A percentile compares a stretch with the other conserved stretches of the same genome.
Evolutionary conservation across 2,888 invertebrate species (phyloP).

Genomic region (Dasypolia templi): DNA sequence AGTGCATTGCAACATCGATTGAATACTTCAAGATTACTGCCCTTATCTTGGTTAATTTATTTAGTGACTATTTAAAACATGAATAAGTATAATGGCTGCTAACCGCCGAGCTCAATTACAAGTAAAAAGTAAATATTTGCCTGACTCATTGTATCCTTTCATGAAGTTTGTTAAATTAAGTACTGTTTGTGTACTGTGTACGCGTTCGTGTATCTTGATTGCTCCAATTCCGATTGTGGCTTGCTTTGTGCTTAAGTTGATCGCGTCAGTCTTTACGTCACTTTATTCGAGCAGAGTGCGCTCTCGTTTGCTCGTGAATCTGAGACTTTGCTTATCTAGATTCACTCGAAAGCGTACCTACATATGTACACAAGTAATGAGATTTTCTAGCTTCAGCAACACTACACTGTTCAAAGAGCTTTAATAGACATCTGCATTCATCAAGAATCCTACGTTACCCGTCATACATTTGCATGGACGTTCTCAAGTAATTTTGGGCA

Average conservation of each 20-base stretch:
- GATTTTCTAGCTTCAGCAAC: slow-evolving; percentile 69
- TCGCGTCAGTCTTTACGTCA: slow-evolving; percentile 70
- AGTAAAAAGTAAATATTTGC: slow-evolving; percentile 61
- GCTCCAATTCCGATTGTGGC: slow-evolving; percentile 71
- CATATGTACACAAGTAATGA: slow-evolving; percentile 73
- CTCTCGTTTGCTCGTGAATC: slow-evolving; percentile 71
- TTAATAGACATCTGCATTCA: slow-evolving; percentile 65
- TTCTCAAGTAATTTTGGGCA: slow-evolving; percentile 29
- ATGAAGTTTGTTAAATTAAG: slow-evolving; percentile 65
- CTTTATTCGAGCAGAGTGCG: slow-evolving; percentile 70
- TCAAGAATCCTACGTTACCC: slow-evolving; percentile 50
- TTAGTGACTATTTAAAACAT: slow-evolving; percentile 26
- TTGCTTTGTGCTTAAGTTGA: slow-evolving; percentile 74
- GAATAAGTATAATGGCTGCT: slow-evolving; percentile 47
- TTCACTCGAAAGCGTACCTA: slow-evolving; percentile 69
- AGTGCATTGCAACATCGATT: slow-evolving; percentile 8
- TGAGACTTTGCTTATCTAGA: slow-evolving; percentile 74
- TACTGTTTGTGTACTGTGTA: slow-evolving; percentile 68
- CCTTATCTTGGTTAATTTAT: neutral
- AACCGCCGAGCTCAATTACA: slow-evolving; percentile 53
- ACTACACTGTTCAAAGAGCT: slow-evolving; percentile 62
- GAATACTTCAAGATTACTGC: neutral
- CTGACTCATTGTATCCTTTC: slow-evolving; percentile 64
- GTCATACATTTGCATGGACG: slow-evolving; percentile 49
- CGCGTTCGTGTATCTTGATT: slow-evolving; percentile 71